Evolutionary conservation across 2,797 vertebrate genomes (phyloP), one percentile per base, ranked within the genome.

Genomic region (Poeciliopsis paucimaculata): DNA sequence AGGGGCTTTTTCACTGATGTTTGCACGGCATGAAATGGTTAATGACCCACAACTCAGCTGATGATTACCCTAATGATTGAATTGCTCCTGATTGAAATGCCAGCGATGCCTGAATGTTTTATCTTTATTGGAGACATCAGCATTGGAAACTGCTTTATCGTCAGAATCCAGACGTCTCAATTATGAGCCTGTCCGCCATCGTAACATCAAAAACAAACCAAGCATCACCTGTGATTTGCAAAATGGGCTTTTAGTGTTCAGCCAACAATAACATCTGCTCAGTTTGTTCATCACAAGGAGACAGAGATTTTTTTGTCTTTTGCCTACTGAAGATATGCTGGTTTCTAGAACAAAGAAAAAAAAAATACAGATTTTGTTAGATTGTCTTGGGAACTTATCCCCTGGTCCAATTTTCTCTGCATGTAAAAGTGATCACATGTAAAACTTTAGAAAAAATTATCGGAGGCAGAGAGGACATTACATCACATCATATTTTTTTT

Each of bases 21-120:
- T 51, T 86, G 78, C 87, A 49, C 91, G 89, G 87, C 85, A 76
- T 75, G 88, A 86, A 81, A 81, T 78, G 73, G 89, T 90, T 90
- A 89, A 92, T 86, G 90, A 87, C 75, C 78, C 62, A 1, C 13
- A 26, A 70, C 75, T 78, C 75, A 77, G 43, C 80, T 75, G 74
- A 81, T 73, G 26, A 83, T 80, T 71, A 28, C 51, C 74, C 78
- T 79, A 13, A 20, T 80, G 82, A 82, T 84, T 75, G 81, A 73
- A 74, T 82, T 66, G 76, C 28, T 16, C 62, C 82, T 62, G 86
- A 87, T 31, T 86, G 80, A 84, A 85, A 87, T 83, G 73, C 62
- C 72, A 77, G 49, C 36, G 57, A 79, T 78, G 79, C 80, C 75
- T 78, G 60, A 79, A 82, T 84, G 77, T 84, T 86, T 88, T 43